Conservation (phyloP, 2,888 invertebrate genomes). For the Stenotaenia linearis region DNA sequence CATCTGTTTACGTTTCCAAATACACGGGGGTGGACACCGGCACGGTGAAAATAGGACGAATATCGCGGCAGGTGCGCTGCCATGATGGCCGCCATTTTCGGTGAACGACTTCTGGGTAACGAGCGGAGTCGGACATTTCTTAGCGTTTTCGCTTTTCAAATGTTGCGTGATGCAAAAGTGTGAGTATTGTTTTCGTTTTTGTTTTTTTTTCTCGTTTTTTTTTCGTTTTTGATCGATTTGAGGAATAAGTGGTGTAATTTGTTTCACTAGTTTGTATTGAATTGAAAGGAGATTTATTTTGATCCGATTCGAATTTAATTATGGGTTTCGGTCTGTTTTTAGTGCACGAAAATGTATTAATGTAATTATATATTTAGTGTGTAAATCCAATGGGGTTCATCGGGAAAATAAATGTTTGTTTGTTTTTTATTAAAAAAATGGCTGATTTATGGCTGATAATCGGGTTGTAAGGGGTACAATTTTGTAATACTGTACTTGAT, state of each 20-base stretch:
- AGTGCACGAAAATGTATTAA: no score
- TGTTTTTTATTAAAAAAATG: no score
- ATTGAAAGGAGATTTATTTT: background rate
- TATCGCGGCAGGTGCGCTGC: background rate
- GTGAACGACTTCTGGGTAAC: background rate
- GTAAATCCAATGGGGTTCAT: background rate
- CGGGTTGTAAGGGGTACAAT: no score
- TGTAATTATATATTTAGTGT: background rate
- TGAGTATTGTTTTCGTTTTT: background rate
- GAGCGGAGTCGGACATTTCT: background rate
- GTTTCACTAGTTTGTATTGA: background rate
- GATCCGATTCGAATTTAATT: background rate
- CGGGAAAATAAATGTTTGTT: no score
- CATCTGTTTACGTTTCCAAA: background rate
- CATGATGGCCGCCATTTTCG: background rate
- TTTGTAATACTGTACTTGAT: no score
- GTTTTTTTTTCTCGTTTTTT: background rate
- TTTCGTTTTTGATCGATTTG: background rate
- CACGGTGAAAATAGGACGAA: background rate
- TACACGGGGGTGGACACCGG: conserved; percentile 1
- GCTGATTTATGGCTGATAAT: no score
- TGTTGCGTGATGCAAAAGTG: background rate
- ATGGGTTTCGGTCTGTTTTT: background rate
- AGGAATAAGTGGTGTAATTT: no score
- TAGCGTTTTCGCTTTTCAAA: background rate